These are phyloP conservation scores for Poecilobothrus nobilitatus DNA, from an alignment of 2,888 invertebrate genomes.

Conservation along the genomic window DNA sequence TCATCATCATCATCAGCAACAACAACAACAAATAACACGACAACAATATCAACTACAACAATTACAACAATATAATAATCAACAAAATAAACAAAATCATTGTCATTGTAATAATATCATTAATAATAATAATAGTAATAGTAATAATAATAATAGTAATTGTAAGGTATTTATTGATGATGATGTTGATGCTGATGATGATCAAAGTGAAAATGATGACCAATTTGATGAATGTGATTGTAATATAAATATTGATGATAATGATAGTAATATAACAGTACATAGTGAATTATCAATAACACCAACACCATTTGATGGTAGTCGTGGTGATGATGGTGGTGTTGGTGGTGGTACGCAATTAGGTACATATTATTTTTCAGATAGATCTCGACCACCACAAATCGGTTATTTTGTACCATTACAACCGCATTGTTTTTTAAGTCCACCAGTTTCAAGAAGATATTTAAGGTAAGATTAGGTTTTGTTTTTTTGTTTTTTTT, in stretches of 20 bases:
- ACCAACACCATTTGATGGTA: not conserved
- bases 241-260: not conserved
- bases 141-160: not conserved
- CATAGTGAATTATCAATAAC: not conserved
- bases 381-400: slow-evolving; percentile 41
- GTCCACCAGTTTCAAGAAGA: slow-evolving; percentile 37
- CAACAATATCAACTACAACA: slow-evolving; percentile 22
- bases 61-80: not conserved
- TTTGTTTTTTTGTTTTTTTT: too few species aligned
- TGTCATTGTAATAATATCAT: slow-evolving; percentile 22
- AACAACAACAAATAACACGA: not conserved
- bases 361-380: slow-evolving; percentile 32
- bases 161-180: not conserved
- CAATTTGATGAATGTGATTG: too few species aligned
- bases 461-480: slow-evolving; percentile 31
- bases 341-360: slow-evolving; percentile 25
- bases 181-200: not conserved
- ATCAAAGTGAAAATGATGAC: not conserved
- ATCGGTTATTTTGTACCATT: slow-evolving; percentile 53
- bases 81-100: slow-evolving; percentile 14
- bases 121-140: too few species aligned
- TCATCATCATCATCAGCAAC: slow-evolving; percentile 19
- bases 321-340: not conserved
- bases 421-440: slow-evolving; percentile 44
- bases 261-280: not conserved